Evolutionary conservation across 2,888 invertebrate species (phyloP).

Genomic region (Scaptomyza parva): DNA sequence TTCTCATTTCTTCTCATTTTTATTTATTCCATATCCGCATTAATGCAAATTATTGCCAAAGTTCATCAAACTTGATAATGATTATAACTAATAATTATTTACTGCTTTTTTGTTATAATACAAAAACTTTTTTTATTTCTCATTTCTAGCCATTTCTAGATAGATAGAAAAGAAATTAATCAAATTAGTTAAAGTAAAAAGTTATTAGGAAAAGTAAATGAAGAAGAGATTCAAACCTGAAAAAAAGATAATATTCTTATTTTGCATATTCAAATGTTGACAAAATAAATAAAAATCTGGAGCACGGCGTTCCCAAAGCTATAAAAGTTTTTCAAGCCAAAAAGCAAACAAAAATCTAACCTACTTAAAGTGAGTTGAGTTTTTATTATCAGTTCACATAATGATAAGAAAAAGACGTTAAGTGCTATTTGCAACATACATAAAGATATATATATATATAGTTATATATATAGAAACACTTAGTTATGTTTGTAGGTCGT

Average conservation of each 20-base stretch:
- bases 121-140: background rate
- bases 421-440: conserved; percentile 17
- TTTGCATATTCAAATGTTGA: too few species aligned
- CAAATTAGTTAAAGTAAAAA: background rate
- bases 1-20: conserved; percentile 4
- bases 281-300: conserved; percentile 1
- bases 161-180: background rate
- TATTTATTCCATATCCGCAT: conserved; percentile 54
- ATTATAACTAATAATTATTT: background rate
- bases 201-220: background rate
- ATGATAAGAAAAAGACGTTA: conserved; percentile 19
- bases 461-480: too few species aligned
- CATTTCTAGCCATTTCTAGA: background rate
- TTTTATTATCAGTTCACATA: conserved; percentile 6
- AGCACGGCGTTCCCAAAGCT: background rate
- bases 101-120: background rate
- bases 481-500: conserved; percentile 33
- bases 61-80: conserved; percentile 56
- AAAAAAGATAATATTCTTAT: too few species aligned
- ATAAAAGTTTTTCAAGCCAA: background rate
- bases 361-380: background rate
- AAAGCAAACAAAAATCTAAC: background rate
- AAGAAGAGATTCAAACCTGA: too few species aligned
- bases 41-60: conserved; percentile 64
- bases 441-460: background rate